These are phyloP conservation scores for Drosophila meridionalis DNA, from an alignment of 2,888 invertebrate genomes.

Conservation along the genomic window DNA sequence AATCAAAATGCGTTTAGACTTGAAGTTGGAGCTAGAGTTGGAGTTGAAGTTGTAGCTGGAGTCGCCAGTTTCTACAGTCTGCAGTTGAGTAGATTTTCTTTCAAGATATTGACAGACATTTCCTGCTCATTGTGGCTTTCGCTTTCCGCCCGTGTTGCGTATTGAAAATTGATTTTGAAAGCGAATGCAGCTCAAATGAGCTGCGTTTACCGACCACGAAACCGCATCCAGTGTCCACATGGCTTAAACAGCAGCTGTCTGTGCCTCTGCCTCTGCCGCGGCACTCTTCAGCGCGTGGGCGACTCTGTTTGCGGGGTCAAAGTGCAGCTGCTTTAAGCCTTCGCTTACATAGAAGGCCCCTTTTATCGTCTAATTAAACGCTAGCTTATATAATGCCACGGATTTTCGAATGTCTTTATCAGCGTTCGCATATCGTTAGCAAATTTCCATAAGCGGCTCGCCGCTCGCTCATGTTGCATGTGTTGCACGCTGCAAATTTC, in stretches of 20 bases:
- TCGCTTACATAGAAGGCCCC: conserved; percentile 12
- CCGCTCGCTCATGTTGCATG: conserved; percentile 6
- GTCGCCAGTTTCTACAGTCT: conserved; percentile 2
- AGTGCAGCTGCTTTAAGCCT: conserved; percentile 28
- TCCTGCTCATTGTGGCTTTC: conserved; percentile 66
- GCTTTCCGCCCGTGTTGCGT: conserved; percentile 65
- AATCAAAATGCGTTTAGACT: conserved; percentile 47
- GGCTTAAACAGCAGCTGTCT: conserved; percentile 44
- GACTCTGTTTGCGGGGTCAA: conserved; percentile 34
- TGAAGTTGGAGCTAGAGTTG: conserved; percentile 9
- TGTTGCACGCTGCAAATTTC: conserved; percentile 54
- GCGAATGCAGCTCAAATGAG: conserved; percentile 50
- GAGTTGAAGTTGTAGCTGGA: not conserved
- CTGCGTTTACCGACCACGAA: conserved; percentile 22
- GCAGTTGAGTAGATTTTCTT: conserved; percentile 23
- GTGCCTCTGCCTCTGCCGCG: not conserved
- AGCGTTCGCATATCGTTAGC: conserved; percentile 38
- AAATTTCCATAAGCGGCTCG: conserved; percentile 43
- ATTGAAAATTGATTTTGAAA: conserved; percentile 71
- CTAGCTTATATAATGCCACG: conserved; percentile 44
- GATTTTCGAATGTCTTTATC: conserved; percentile 58
- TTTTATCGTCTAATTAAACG: conserved; percentile 54
- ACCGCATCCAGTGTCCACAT: conserved; percentile 57
- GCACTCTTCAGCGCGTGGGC: conserved; percentile 25
- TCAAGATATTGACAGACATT: conserved; percentile 69